Evolutionary conservation across 1,140 invertebrate genomes (phyloP).

Genomic region (Drosophila equinoxialis): DNA sequence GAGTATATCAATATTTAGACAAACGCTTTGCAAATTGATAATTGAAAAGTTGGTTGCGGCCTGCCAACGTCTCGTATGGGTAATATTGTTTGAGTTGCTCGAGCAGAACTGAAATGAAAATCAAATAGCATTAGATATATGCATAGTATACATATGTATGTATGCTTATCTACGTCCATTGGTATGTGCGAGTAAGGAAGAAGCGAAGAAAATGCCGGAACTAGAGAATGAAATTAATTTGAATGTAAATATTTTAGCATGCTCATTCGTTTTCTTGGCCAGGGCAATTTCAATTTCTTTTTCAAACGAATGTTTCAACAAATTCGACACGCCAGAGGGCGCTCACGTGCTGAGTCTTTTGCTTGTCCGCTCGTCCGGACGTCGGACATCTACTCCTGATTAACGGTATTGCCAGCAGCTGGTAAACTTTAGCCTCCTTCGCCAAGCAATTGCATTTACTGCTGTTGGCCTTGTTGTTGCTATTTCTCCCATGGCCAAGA

Average conservation of each 20-base stretch:
- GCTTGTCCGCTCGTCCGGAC: not conserved
- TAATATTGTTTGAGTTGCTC: conserved; percentile 55
- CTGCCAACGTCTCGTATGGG: conserved; percentile 51
- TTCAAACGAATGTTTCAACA: conserved; percentile 56
- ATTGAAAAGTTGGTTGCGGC: conserved; percentile 49
- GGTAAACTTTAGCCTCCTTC: conserved; percentile 29
- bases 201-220: not conserved
- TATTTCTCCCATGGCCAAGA: conserved; percentile 18
- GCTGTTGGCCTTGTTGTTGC: conserved; percentile 39
- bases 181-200: not conserved
- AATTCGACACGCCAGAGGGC: conserved; percentile 45
- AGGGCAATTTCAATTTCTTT: conserved; percentile 55
- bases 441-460: conserved; percentile 48
- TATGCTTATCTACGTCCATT: not conserved
- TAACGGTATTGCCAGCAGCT: conserved; percentile 54
- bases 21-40: conserved; percentile 53
- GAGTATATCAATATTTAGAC: conserved; percentile 54
- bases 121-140: conserved; percentile 40
- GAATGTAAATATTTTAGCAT: conserved; percentile 55
- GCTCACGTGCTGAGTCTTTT: conserved; percentile 39
- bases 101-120: conserved; percentile 53
- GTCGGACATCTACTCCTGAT: conserved; percentile 43
- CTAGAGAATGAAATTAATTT: conserved; percentile 50
- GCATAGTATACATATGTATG: not conserved
- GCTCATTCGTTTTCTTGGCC: conserved; percentile 19